A percentile compares a stretch with the other conserved stretches of the same genome.
Conservation (phyloP, 2,888 invertebrate genomes). For the Drosophila quinaria region DNA sequence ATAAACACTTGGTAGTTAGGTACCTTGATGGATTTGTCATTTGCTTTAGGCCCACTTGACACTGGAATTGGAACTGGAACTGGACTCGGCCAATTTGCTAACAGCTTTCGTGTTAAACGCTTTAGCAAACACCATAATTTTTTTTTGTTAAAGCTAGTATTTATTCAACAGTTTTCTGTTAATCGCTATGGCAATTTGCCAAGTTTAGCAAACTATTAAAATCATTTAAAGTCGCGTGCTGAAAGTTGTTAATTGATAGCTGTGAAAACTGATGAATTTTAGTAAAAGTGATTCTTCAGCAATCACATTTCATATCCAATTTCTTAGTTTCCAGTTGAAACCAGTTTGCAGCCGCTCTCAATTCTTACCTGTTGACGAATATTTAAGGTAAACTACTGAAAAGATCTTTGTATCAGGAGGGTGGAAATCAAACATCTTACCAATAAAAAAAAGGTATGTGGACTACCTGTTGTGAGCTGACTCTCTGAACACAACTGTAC, state of each 20-base stretch:
- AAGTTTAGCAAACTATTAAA: conserved; percentile 36
- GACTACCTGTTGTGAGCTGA: conserved; percentile 37
- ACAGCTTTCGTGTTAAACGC: conserved; percentile 42
- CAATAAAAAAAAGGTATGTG: conserved; percentile 13
- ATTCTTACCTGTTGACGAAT: conserved; percentile 28
- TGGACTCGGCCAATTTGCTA: conserved; percentile 21
- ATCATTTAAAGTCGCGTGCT: conserved; percentile 43
- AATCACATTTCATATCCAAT: not conserved
- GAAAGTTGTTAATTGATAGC: conserved; percentile 38
- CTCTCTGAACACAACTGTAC: conserved; percentile 41
- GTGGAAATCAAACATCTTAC: conserved; percentile 7
- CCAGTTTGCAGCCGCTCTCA: conserved; percentile 29
- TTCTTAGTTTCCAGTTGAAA: conserved; percentile 17
- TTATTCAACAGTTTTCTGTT: conserved; percentile 24
- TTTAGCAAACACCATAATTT: conserved; percentile 32
- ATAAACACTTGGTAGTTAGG: conserved; percentile 6
- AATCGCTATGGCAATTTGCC: conserved; percentile 19
- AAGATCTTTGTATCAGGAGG: not conserved
- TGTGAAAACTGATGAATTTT: conserved; percentile 2
- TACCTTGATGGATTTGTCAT: conserved; percentile 17
- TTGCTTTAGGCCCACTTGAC: conserved; percentile 19
- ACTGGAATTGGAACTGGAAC: conserved; percentile 30
- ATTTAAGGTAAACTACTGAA: not conserved
- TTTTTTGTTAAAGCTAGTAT: conserved; percentile 2
- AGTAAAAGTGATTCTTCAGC: conserved; percentile 14